Evolutionary conservation across 92 coral and sea anemone genomes (phyloP), one percentile per base, ranked within the genome.

Genomic region (Epizoanthus illoricatus): DNA sequence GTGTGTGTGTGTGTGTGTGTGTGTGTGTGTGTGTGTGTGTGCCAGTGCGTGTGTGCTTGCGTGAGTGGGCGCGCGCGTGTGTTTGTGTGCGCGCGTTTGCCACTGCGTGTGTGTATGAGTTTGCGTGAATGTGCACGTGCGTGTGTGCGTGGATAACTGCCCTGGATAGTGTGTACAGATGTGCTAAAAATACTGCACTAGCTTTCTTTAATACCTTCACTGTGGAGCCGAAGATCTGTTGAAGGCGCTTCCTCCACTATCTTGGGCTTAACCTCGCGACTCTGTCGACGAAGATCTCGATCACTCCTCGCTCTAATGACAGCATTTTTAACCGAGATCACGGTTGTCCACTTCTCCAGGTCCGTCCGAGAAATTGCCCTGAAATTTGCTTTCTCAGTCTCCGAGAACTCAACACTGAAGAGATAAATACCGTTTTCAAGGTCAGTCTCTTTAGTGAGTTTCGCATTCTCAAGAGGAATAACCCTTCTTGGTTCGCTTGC

Each of bases 301-400:
- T 90, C 91, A 28, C 85, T 80, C 23, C 97, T 90, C 69, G 90
- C 87, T 61, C 85, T 88, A 69, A 93, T 85, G 3, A 93, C 97
- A 52, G 90, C 92, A 60, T 69, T 79, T 62, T 93, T 93, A 43
- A 93, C 97, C 4, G 94, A 85, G 75, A 97, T 94, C 56, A 95
- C 94, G 39, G 94, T 92, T 19, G 92, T 84, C 99, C 99, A 97
- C 73, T 92, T 88, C 83, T 97, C 95, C 79, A 97, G 79, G n/a
- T 97, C 99, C 40, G 81, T 85, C 58, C 95, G 91, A n/a, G 92
- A 91, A 61, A 88, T 60, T 69, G 96, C 92, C 59, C 91, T 92
- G 70, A 97, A 92, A 72, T 90, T 85, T 40, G 81, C 89, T 0
- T 85, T 63, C 43, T 92, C 85, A 20, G 79, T 90, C 4, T 83